Evolutionary conservation across 2,888 invertebrate species (phyloP).

Genomic region (Caenorhabditis sp.): DNA sequence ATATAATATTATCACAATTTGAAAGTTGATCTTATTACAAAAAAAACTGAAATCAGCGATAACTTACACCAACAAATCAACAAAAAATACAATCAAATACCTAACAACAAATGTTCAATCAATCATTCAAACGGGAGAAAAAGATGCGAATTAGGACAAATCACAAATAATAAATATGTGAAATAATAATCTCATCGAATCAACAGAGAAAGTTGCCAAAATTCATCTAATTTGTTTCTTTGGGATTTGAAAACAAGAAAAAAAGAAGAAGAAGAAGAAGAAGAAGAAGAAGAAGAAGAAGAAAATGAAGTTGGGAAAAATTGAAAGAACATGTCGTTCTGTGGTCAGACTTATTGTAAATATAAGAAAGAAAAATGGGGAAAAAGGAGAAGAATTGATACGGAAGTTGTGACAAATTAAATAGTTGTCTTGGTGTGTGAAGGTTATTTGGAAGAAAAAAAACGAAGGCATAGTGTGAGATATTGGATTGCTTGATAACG

Average conservation of each 20-base stretch:
- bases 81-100: not conserved
- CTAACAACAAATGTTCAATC: conserved; percentile 2
- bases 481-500: too few relatives aligned
- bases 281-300: conserved; percentile 5
- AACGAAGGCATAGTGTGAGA: too few relatives aligned
- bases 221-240: conserved; percentile 7
- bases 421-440: not conserved
- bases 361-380: not conserved
- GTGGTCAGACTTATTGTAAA: not conserved
- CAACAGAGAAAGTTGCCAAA: conserved; percentile 6
- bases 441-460: not conserved
- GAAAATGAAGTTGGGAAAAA: conserved; percentile 4
- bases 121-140: not conserved
- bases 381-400: not conserved
- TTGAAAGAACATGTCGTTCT: not conserved
- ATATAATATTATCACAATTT: too few relatives aligned
- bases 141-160: conserved; percentile 6
- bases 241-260: not conserved
- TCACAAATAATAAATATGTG: conserved; percentile 1
- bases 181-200: conserved; percentile 1
- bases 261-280: conserved; percentile 5
- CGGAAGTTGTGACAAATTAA: conserved; percentile 1
- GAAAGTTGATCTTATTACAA: too few relatives aligned
- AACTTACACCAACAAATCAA: not conserved
- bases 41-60: too few relatives aligned